Conservation (phyloP, 1,140 invertebrate genomes). For the Amyelois transitella region DNA sequence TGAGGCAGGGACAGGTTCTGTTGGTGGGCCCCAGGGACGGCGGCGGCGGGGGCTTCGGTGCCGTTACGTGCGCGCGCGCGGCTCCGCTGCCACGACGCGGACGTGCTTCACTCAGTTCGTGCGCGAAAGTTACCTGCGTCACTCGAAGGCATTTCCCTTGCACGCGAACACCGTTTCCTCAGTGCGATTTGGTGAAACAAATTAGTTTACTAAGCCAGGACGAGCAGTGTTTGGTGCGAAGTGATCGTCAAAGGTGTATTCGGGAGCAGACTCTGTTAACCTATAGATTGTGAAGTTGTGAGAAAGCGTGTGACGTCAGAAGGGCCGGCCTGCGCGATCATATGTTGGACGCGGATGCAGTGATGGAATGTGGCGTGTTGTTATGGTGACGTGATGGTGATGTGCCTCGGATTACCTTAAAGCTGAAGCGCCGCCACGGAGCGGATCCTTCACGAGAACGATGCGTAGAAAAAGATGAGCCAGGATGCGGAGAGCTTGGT, state of each 20-base stretch:
- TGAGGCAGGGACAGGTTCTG: constrained; percentile 30
- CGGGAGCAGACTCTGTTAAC: constrained; percentile 17
- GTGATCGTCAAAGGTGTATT: constrained; percentile 15
- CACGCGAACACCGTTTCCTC: constrained; percentile 49
- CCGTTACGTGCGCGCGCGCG: constrained; percentile 63
- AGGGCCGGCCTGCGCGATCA: constrained; percentile 64
- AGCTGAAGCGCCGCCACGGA: constrained; percentile 46
- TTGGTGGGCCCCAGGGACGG: constrained; percentile 29
- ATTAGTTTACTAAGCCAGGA: constrained; percentile 25
- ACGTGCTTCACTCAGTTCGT: constrained; percentile 73
- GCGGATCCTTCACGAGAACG: constrained; percentile 55
- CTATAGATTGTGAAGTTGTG: constrained; percentile 45
- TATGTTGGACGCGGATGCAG: constrained; percentile 73
- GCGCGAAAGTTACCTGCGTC: constrained; percentile 71
- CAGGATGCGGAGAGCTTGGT: constrained; percentile 73
- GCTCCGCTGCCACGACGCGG: constrained; percentile 65
- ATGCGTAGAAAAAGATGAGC: constrained; percentile 73
- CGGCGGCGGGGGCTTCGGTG: constrained; percentile 51
- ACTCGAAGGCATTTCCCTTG: constrained; percentile 55
- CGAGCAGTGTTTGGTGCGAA: constrained; percentile 27
- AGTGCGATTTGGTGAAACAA: constrained; percentile 34
- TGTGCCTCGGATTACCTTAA: constrained; percentile 53
- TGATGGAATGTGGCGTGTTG: constrained; percentile 70
- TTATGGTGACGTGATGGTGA: constrained; percentile 65
- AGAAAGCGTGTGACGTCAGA: constrained; percentile 71